phyloP scores from a whole-genome alignment of 2,113 vertebrate genomes.

The Clarias macrocephalus region DNA sequence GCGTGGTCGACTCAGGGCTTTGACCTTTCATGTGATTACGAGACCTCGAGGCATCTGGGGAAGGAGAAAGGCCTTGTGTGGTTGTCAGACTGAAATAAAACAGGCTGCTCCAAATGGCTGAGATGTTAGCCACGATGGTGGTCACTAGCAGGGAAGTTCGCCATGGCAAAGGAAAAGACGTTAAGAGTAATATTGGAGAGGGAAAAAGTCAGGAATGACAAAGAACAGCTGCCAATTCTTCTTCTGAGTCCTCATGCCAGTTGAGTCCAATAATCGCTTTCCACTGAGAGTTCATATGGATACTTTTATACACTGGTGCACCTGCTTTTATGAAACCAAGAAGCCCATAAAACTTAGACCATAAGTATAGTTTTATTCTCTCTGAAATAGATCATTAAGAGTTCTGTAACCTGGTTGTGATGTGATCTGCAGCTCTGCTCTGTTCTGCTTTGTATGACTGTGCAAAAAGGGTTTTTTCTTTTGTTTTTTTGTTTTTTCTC shows the following conservation, averaged over 20 bases:
- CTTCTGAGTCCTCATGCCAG: slow-evolving; percentile 49
- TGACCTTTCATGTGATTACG: slow-evolving; percentile 56
- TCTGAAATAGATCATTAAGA: slow-evolving; percentile 22
- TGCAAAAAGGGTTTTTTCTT: background rate
- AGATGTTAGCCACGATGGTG: slow-evolving; percentile 28
- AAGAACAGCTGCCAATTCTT: slow-evolving; percentile 28
- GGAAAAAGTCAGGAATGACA: slow-evolving; percentile 24
- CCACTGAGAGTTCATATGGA: slow-evolving; percentile 60
- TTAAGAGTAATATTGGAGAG: slow-evolving; percentile 35
- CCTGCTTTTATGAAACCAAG: slow-evolving; percentile 65
- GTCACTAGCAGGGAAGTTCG: slow-evolving; percentile 46
- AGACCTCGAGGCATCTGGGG: slow-evolving; percentile 52
- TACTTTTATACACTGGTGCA: slow-evolving; percentile 56
- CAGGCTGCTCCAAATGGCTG: slow-evolving; percentile 26
- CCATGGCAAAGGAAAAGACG: slow-evolving; percentile 48
- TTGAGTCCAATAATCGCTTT: slow-evolving; percentile 56
- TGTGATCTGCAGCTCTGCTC: background rate
- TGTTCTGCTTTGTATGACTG: background rate
- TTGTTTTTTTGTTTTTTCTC: background rate
- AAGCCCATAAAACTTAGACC: slow-evolving; percentile 55
- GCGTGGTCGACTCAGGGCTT: slow-evolving; percentile 59
- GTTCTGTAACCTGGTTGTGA: slow-evolving; percentile 2
- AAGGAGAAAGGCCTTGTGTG: slow-evolving; percentile 38
- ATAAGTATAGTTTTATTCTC: slow-evolving; percentile 57
- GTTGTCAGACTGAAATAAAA: slow-evolving; percentile 51